Evolutionary conservation across 2,888 invertebrate species (phyloP), one percentile per base, ranked within the genome.

Genomic region (Pseudanteris insignis): DNA sequence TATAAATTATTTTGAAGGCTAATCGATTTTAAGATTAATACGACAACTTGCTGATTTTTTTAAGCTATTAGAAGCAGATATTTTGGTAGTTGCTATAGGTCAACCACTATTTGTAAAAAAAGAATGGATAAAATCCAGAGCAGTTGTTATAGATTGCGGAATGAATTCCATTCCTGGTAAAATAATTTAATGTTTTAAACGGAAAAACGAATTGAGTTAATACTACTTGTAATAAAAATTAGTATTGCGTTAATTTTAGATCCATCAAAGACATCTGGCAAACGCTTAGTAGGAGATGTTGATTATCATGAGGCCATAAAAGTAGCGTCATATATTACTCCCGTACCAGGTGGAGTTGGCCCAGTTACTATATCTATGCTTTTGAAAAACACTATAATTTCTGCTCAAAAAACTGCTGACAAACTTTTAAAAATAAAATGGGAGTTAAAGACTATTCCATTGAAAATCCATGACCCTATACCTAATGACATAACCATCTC

Each of bases 341-440:
- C 97, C 2, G 97, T 97, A 38, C 94, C 95, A 7, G 92, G 93
- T 48, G 99, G 99, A 62, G 98, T 99, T 58, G 99, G 99, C 0
- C 99, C 98, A 9, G 97, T 99, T 96, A 99, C 99, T 0, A 99
- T 96, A 64, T 96, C 96, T 11, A 97, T 97, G 96, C 82, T 95
- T 21, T 94, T 96, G 93, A 87, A 88, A 70, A 99, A 99, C 82
- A 97, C 96, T 0, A 91, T 96, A 24, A 84, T 89, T 65, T 89
- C 94, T 40, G 95, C 96, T 5, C 82, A 86, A 68, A 83, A 85
- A 37, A 83, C 86, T 43, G 85, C 86, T 8, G 81, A 85, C 14
- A 84, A 83, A 14, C 70, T 88, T 12, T 73, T 86, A n/a, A 82
- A 81, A 41, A 82, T 81, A n/a, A 74, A 81, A 24, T 95, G 96